Evolutionary conservation across 2,888 invertebrate species (phyloP), one percentile per base, ranked within the genome.

Genomic region (Glaucopsyche alexis): DNA sequence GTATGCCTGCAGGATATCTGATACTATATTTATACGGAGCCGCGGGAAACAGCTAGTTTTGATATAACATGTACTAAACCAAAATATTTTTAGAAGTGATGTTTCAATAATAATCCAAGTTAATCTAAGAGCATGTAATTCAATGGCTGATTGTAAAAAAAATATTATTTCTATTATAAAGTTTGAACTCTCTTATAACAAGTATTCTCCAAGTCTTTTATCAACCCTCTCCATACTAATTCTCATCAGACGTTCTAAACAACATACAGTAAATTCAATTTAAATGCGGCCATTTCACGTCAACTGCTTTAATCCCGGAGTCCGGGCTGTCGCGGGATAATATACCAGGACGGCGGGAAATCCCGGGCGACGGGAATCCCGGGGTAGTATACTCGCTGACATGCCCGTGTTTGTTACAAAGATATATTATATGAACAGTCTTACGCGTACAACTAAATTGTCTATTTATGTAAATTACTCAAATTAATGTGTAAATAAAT

Each of bases 281-380:
- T 38, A 60, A 60, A 60, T 13, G 60, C 60, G 60, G 29, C 60
- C 29, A 29, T 60, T 60, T 60, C 60, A 60, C 29, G 60, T 60
- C 60, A 60, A 60, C 60, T 60, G 60, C 60, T 60, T 60, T 60
- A 60, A 60, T 60, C 60, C 60, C 13, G 52, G 70, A 47, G 19
- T 70, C 70, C 52, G 65, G 65, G 45, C 69, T 64, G 70, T 72
- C 67, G 47, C 40, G 69, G 40, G 69, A 47, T 65, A 72, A 72
- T 60, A 60, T 60, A 60, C 60, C 60, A 29, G 60, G 60, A 29
- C 60, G 13, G 16, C 19, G 60, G 60, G 60, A n/a, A 49, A 8
- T 9, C 49, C 49, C 11, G 49, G 13, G 14, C 29, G 29, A 16
- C 16, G 60, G 29, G 11, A 19, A 19, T 19, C 60, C 60, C 60